Evolutionary conservation across 2,797 vertebrate genomes (phyloP).

Genomic region (Siniperca scherzeri): DNA sequence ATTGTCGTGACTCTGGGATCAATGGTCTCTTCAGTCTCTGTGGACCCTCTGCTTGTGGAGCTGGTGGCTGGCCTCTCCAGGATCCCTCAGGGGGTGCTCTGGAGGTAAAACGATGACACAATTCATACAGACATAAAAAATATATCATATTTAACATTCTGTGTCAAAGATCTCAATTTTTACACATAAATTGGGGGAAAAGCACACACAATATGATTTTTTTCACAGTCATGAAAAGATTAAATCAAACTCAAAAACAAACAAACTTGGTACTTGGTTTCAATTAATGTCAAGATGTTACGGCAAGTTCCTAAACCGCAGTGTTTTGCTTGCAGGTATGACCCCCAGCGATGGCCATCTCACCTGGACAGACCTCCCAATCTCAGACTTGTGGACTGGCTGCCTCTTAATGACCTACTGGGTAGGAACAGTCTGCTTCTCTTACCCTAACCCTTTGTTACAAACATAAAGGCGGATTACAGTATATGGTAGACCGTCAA

Average conservation of each 20-base stretch:
- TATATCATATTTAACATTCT: neutral
- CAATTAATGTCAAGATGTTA: neutral
- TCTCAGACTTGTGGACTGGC: slow-evolving; percentile 75
- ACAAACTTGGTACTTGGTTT: neutral
- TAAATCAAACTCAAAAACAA: neutral
- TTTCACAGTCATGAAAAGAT: neutral
- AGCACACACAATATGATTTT: neutral
- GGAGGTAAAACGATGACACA: slow-evolving; percentile 65
- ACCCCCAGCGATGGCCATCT: slow-evolving; percentile 67
- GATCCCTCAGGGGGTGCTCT: slow-evolving; percentile 82
- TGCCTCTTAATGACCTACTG: slow-evolving; percentile 80
- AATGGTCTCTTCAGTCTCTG: slow-evolving; percentile 68
- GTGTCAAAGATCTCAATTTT: neutral
- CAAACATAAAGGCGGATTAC: neutral
- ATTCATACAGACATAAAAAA: neutral
- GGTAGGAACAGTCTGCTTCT: slow-evolving; percentile 55
- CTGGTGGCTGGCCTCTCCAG: slow-evolving; percentile 74
- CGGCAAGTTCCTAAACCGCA: neutral
- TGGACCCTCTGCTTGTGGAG: slow-evolving; percentile 69
- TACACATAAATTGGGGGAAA: neutral
- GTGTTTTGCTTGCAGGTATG: slow-evolving; percentile 61
- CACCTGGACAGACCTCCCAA: slow-evolving; percentile 74
- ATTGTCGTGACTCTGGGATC: slow-evolving; percentile 81
- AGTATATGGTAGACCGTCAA: neutral
- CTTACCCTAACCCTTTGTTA: slow-evolving; percentile 1